These are phyloP conservation scores for Rhinolophus ferrumequinum DNA, from an alignment of 2,113 vertebrate species.

Conservation along the genomic window DNA sequence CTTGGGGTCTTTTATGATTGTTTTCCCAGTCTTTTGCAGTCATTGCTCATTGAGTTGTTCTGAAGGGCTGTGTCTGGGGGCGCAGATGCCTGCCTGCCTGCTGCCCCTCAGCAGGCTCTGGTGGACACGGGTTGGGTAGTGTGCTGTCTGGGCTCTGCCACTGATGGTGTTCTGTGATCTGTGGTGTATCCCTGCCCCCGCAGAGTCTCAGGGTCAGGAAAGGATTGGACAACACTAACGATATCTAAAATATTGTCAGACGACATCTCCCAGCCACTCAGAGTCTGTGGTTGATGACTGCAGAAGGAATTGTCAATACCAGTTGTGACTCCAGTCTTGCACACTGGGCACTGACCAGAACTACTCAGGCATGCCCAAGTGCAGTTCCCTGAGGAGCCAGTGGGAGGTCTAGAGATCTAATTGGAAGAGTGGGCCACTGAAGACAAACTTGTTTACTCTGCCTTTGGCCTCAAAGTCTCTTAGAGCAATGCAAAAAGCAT, in stretches of 20 bases:
- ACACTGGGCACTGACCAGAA: background rate
- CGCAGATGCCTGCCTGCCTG: background rate
- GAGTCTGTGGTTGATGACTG: background rate
- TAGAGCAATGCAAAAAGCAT: background rate
- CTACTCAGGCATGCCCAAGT: background rate
- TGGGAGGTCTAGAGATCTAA: background rate
- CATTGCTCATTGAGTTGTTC: background rate
- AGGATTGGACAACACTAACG: background rate
- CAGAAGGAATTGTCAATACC: background rate
- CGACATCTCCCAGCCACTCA: background rate
- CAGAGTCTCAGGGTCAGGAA: background rate
- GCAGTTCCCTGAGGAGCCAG: background rate
- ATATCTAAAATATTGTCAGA: background rate
- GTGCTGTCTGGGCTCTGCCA: background rate
- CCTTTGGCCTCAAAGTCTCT: background rate
- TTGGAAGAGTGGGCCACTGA: background rate
- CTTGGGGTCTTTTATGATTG: slow-evolving; percentile 49
- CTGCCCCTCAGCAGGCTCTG: background rate
- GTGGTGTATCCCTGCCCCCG: background rate
- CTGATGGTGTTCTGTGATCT: background rate
- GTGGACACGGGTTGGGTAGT: background rate
- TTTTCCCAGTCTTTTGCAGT: background rate
- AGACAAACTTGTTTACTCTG: background rate
- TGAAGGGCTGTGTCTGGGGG: background rate
- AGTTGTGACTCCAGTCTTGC: background rate